A percentile compares a stretch with the other conserved stretches of the same genome.
Conservation (phyloP, 2,113 vertebrate species). For the Oplegnathus fasciatus region DNA sequence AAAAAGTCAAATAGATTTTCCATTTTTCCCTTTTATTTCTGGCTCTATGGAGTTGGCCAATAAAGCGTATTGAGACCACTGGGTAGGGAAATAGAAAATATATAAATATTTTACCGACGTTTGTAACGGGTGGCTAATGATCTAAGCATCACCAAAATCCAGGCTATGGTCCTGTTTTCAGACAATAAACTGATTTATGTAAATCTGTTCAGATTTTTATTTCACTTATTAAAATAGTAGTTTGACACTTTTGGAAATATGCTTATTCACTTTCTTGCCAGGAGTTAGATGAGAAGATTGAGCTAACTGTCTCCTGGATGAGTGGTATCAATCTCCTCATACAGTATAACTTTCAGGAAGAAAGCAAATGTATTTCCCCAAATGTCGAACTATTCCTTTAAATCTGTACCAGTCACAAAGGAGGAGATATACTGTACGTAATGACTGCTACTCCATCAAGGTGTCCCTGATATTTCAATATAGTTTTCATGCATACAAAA, state of each 20-base stretch:
- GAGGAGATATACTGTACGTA: neutral
- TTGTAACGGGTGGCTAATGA: neutral
- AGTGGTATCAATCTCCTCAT: no score
- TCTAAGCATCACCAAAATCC: neutral
- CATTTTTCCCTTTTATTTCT: no score
- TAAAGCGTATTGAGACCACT: no score
- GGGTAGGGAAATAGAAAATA: neutral
- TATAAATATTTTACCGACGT: neutral
- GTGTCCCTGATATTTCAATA: conserved; percentile 12
- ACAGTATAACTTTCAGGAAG: no score
- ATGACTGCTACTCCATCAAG: conserved; percentile 6
- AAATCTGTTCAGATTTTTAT: neutral
- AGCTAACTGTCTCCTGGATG: neutral
- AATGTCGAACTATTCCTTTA: neutral
- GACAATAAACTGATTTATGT: neutral
- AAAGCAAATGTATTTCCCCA: neutral
- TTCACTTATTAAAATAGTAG: neutral
- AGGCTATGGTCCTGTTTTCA: neutral
- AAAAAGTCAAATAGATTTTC: neutral
- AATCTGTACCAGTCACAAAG: neutral
- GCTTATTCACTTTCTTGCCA: neutral
- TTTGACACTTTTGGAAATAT: neutral
- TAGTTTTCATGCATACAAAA: neutral
- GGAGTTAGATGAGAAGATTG: neutral
- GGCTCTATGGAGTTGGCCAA: no score